phyloP scores from a whole-genome alignment of 2,888 invertebrate genomes.

The Byasa hedistus region DNA sequence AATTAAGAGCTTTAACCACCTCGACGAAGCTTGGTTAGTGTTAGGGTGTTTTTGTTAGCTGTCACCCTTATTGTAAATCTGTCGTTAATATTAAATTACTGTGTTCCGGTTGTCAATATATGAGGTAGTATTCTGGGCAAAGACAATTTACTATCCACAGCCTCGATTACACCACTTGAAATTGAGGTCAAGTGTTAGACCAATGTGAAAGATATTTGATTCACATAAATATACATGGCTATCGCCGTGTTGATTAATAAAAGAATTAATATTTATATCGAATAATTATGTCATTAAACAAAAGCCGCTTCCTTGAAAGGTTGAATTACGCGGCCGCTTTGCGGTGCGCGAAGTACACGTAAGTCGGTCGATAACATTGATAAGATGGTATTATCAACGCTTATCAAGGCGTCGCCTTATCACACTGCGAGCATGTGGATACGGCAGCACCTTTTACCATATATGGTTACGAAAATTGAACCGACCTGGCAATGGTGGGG shows the following conservation, averaged over 20 bases:
- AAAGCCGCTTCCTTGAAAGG: conserved; percentile 18
- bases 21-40: too few relatives aligned
- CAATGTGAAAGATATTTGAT: too few relatives aligned
- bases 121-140: too few relatives aligned
- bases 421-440: conserved; percentile 47
- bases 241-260: background rate
- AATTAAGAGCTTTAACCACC: too few relatives aligned
- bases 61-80: too few relatives aligned
- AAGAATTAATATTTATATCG: conserved; percentile 1
- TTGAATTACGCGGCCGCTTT: conserved; percentile 20
- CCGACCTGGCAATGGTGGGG: conserved; percentile 84
- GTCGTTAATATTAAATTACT: too few relatives aligned
- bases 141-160: too few relatives aligned
- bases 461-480: conserved; percentile 86
- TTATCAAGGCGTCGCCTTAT: conserved; percentile 58
- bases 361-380: conserved; percentile 36
- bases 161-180: too few relatives aligned
- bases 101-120: too few relatives aligned
- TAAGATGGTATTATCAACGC: conserved; percentile 36
- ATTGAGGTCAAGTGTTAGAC: too few relatives aligned
- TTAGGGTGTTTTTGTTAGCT: too few relatives aligned
- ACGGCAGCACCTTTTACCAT: conserved; percentile 81
- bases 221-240: too few relatives aligned
- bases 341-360: conserved; percentile 12
- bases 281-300: conserved; percentile 28